Base-by-base conservation (phyloP, 2,888 invertebrate genomes). In the Octonoba sinensis region DNA sequence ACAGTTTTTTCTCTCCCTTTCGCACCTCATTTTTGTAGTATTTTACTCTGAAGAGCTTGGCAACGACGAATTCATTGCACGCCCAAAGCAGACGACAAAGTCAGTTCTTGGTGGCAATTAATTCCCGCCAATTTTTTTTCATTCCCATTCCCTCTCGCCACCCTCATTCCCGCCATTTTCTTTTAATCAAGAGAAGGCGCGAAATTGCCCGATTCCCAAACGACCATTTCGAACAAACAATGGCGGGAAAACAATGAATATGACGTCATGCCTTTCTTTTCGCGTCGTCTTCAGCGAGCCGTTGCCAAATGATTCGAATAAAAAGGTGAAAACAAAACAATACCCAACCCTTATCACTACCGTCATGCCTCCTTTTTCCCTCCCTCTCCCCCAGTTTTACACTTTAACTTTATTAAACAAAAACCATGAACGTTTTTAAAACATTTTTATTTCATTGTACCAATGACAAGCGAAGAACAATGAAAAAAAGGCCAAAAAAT, bases 221-320 rank as follows among this genome's bases (percentile, higher is more conserved):
- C 79, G 79, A 81, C 79, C 79, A 67, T 81, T 81, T 81, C 79
- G 79, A 81, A 81, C 79, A 81, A 81, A 81, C 79, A 81, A 81
- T 81, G 79, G 79, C 79, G 72, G 79, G 79, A 81, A 81, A 81
- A 81, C 79, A 81, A 81, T 81, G 79, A 81, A 73, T 81, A 81
- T 81, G 79, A 81, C 79, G 79, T 81, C 73, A 81, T 64, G n/a
- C 71, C 59, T 46, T 74, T 73, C 74, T 64, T 74, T 77, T 73
- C 27, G 16, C 65, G 62, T 20, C 49, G 24, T 67, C 66, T 66
- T 79, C 59, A 54, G 66, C 24, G 56, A 56, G 36, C 78, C 65
- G 51, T 72, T 51, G 47, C 67, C 66, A 73, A 81, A 81, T 81
- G 73, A 81, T 67, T 62, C 62, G 73, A 81, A 81, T 73, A 81